These are phyloP conservation scores for Malurus alboscapulatus DNA, from an alignment of 2,113 vertebrate species.

Conservation along the genomic window DNA sequence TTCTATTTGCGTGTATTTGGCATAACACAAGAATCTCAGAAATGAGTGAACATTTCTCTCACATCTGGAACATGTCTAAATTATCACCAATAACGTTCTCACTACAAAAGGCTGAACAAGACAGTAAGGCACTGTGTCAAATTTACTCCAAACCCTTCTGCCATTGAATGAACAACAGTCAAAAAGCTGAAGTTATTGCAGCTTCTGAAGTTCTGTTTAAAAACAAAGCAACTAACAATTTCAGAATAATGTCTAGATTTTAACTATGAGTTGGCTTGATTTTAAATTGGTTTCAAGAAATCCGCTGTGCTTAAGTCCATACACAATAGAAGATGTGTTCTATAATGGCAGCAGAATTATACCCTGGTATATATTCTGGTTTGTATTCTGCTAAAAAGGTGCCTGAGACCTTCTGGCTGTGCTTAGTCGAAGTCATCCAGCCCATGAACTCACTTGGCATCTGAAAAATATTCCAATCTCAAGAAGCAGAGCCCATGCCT, in stretches of 20 bases:
- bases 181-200: neutral
- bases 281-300: constrained; percentile 38
- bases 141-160: neutral
- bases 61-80: constrained; percentile 32
- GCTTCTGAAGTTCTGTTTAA: neutral
- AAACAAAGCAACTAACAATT: neutral
- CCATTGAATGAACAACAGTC: neutral
- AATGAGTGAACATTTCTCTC: constrained; percentile 26
- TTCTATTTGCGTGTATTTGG: neutral
- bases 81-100: neutral
- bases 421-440: neutral
- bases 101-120: constrained; percentile 15
- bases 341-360: neutral
- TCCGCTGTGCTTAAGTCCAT: constrained; percentile 16
- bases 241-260: neutral
- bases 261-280: neutral
- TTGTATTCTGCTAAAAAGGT: constrained; percentile 36
- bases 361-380: neutral
- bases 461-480: constrained; percentile 23
- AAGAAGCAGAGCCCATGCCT: neutral
- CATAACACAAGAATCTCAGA: constrained; percentile 23
- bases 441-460: neutral
- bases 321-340: neutral
- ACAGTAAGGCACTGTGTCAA: neutral
- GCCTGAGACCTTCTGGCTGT: neutral